Base-by-base conservation (phyloP, 2,888 invertebrate species). In the Pollenia amentaria region DNA sequence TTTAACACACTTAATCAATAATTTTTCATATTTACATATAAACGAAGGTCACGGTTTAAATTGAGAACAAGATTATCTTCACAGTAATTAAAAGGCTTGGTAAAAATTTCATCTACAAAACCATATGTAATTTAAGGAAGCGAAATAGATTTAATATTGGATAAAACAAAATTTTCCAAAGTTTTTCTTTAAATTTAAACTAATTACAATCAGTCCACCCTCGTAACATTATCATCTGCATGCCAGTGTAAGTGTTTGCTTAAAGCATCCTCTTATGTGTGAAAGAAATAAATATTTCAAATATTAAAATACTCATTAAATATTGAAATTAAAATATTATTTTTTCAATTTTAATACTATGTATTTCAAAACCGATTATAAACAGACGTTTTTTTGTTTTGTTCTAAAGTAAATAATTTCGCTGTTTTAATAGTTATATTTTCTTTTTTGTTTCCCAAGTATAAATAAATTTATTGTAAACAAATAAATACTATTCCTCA, bases 341-440 rank as follows among this genome's bases (percentile, higher is more conserved):
- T 29, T 29, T 29, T 0, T 29, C 29, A 29, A 29, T 29, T 29
- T 29, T 29, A 29, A 29, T 29, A 29, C 29, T 29, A 6, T n/a
- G n/a, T n/a, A n/a, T 44, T 53, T 53, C 16, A 53, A 72, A 55
- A n/a, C 14, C 21, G 21, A 57, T 72, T 21, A 72, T 72, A 72
- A 72, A 44, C 70, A 72, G 18, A 55, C 14, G n/a, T 55, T 44
- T 55, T n/a, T 55, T 72, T 48, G 14, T 67, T 44, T 44, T 21
- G 9, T 29, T 29, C 6, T 29, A 29, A 72, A 57, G 55, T 72
- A n/a, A 46, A 67, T 67, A 21, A 44, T 21, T 14, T 21, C 14
- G 10, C n/a, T 21, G 14, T 21, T 46, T 67, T n/a, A 46, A 67
- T 46, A 29, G 21, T 44, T 65, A 53, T 53, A 51, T 44, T 44